phyloP scores from a whole-genome alignment of 2,797 vertebrate genomes.

The Siniperca obscura region DNA sequence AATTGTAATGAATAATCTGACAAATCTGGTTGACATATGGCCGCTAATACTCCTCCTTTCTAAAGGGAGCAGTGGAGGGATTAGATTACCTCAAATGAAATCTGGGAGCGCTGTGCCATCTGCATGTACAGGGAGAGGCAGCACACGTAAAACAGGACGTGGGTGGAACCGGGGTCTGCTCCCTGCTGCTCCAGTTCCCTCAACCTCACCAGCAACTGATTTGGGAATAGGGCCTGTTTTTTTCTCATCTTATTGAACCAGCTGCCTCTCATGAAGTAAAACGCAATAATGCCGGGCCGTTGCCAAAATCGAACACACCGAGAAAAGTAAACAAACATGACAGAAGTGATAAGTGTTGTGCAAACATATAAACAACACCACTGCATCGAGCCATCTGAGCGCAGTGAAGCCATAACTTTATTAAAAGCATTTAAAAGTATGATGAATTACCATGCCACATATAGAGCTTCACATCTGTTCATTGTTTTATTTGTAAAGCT shows the following conservation, averaged over 20 bases:
- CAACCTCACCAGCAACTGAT: conserved; percentile 85
- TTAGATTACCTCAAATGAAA: conserved; percentile 99
- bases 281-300: conserved; percentile 85
- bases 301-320: conserved; percentile 85
- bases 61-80: conserved; percentile 99
- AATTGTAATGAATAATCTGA: conserved; percentile 99
- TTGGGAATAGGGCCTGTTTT: conserved; percentile 87
- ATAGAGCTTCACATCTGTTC: conserved; percentile 49
- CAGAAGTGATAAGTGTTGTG: conserved; percentile 88
- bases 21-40: conserved; percentile 99
- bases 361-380: conserved; percentile 87
- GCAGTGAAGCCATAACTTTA: conserved; percentile 80
- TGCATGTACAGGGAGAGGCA: conserved; percentile 94
- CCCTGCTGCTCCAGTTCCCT: conserved; percentile 88
- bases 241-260: conserved; percentile 91
- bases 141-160: conserved; percentile 92
- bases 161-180: conserved; percentile 91
- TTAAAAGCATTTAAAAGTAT: conserved; percentile 77
- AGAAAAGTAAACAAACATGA: conserved; percentile 86
- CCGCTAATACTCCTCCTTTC: conserved; percentile 99
- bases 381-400: conserved; percentile 78
- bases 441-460: conserved; percentile 58
- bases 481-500: conserved; percentile 42
- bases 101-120: conserved; percentile 98
- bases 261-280: conserved; percentile 93